phyloP scores from a whole-genome alignment of 2,888 invertebrate species.

The Hyposoter dolosus region DNA sequence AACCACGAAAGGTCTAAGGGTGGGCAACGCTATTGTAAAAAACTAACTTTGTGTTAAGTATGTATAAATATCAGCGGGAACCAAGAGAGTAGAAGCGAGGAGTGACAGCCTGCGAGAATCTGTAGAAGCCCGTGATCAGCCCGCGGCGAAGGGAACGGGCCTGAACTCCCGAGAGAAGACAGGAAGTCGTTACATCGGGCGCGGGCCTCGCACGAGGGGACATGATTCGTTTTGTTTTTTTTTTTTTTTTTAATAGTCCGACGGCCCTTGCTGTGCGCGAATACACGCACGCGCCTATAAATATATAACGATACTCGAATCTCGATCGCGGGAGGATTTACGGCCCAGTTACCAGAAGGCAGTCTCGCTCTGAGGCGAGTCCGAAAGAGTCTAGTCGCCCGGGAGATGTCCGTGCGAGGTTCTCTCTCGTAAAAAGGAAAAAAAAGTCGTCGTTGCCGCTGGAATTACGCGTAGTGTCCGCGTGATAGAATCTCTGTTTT shows the following conservation, averaged over 20 bases:
- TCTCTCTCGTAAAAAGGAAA: background rate
- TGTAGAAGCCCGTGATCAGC: background rate
- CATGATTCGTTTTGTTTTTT: background rate
- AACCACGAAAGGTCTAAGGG: conserved; percentile 70
- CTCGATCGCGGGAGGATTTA: conserved; percentile 35
- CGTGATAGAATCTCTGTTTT: background rate
- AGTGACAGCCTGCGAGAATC: conserved; percentile 22
- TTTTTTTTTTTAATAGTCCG: background rate
- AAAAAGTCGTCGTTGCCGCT: background rate
- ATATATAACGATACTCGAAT: background rate
- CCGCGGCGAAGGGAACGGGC: background rate
- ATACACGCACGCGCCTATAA: background rate
- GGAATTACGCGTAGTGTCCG: background rate
- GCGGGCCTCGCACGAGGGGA: conserved; percentile 58
- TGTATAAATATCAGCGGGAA: background rate
- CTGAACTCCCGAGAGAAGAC: conserved; percentile 5
- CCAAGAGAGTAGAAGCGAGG: background rate
- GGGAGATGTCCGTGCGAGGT: background rate
- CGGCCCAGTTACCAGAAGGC: conserved; percentile 27
- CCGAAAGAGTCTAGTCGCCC: background rate
- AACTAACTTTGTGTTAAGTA: conserved; percentile 35
- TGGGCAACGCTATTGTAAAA: conserved; percentile 5
- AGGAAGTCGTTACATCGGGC: conserved; percentile 71
- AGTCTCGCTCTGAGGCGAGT: background rate
- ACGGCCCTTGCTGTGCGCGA: background rate